Conservation (phyloP, 2,113 vertebrate genomes). For the Cyphomyrus plagiostoma region DNA sequence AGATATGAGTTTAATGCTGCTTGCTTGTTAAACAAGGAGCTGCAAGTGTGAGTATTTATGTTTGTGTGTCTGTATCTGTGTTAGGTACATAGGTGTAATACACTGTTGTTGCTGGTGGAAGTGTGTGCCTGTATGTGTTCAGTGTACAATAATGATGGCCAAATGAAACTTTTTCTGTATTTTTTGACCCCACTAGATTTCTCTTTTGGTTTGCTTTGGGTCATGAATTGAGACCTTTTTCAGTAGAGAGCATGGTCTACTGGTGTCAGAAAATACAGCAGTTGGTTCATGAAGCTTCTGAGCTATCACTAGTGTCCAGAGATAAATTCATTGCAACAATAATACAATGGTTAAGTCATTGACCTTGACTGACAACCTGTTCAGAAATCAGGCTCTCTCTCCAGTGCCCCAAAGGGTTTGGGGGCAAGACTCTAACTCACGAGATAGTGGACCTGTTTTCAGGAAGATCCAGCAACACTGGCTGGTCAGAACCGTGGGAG, state of each 20-base stretch:
- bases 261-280: neutral
- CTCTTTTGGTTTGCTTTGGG: neutral
- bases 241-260: neutral
- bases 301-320: neutral
- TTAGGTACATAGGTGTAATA: neutral
- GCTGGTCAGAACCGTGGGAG: slow-evolving; percentile 51
- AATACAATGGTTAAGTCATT: neutral
- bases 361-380: neutral
- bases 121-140: neutral
- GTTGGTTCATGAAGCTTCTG: neutral
- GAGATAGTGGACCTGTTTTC: slow-evolving; percentile 54
- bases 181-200: neutral
- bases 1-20: neutral
- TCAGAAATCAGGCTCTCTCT: slow-evolving; percentile 18
- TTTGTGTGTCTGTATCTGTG: neutral
- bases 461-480: slow-evolving; percentile 59
- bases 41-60: neutral
- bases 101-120: neutral
- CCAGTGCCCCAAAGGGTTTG: neutral
- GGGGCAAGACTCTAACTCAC: slow-evolving; percentile 49
- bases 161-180: neutral
- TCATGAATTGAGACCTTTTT: neutral
- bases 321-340: neutral
- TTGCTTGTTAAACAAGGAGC: neutral
- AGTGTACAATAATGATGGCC: neutral